A percentile compares a stretch with the other conserved stretches of the same genome.
These are phyloP conservation scores for Cancer borealis DNA, from an alignment of 2,888 invertebrate genomes.

Conservation along the genomic window DNA sequence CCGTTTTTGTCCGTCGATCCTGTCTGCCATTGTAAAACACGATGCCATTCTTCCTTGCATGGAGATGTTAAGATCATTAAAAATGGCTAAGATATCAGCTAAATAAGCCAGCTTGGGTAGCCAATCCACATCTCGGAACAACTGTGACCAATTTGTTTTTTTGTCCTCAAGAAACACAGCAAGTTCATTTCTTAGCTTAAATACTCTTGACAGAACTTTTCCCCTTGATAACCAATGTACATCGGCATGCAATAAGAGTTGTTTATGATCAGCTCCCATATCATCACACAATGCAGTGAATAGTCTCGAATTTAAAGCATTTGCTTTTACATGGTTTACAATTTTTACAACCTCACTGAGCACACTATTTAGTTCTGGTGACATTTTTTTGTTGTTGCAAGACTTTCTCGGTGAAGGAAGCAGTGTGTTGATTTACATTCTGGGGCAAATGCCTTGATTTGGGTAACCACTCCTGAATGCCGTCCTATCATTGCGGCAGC, in stretches of 20 bases:
- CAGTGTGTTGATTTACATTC: too few relatives aligned
- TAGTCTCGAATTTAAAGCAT: conserved; percentile 73
- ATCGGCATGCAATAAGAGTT: conserved; percentile 66
- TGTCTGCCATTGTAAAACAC: conserved; percentile 66
- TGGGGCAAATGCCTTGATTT: too few relatives aligned
- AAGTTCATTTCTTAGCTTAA: conserved; percentile 67
- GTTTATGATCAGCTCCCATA: conserved; percentile 66
- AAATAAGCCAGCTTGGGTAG: conserved; percentile 66
- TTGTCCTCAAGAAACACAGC: conserved; percentile 58
- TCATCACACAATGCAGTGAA: conserved; percentile 74
- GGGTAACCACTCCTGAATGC: too few relatives aligned
- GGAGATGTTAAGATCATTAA: conserved; percentile 68
- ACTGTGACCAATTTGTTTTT: conserved; percentile 38
- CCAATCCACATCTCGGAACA: conserved; percentile 54
- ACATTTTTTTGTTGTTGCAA: conserved; percentile 64
- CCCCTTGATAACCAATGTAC: conserved; percentile 75
- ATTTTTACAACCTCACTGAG: conserved; percentile 64
- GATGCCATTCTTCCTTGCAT: background rate
- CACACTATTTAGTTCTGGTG: conserved; percentile 67
- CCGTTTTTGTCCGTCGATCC: conserved; percentile 17
- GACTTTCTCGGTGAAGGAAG: conserved; percentile 64
- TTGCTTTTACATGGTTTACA: conserved; percentile 44
- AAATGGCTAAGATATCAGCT: conserved; percentile 66
- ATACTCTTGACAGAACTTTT: conserved; percentile 66
- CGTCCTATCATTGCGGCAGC: too few relatives aligned